Conservation (phyloP, 2,113 vertebrate genomes). For the human (Homo sapiens) region DNA sequence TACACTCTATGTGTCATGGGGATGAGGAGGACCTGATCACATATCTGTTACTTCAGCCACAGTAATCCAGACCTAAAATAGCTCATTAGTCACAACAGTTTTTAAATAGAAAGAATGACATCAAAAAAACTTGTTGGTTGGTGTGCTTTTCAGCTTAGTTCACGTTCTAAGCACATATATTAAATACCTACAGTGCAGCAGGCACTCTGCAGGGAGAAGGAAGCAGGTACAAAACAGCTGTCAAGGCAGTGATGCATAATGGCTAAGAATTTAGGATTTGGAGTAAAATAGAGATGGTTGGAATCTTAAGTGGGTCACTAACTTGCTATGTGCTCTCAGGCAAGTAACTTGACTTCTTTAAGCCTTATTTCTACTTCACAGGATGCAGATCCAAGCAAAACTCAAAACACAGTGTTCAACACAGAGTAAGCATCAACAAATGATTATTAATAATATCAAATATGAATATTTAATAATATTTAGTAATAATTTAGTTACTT, state of each 20-base stretch:
- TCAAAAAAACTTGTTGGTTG: background rate
- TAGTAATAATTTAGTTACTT: slow-evolving; percentile 1
- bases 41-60: background rate
- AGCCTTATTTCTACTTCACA: background rate
- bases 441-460: background rate
- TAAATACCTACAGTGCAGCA: background rate
- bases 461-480: background rate
- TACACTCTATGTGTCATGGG: background rate
- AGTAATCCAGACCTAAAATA: slow-evolving; percentile 15
- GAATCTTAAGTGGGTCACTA: background rate
- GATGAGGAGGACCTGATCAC: background rate
- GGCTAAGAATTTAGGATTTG: background rate
- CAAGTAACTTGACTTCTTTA: background rate
- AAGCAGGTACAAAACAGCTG: background rate
- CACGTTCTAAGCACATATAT: background rate
- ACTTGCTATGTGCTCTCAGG: background rate
- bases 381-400: background rate
- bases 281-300: background rate
- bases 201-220: background rate
- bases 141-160: background rate
- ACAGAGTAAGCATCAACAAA: background rate
- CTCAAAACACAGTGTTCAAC: background rate
- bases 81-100: background rate
- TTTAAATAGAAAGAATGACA: slow-evolving; percentile 20
- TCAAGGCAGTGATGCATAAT: background rate